Evolutionary conservation across 2,888 invertebrate species (phyloP), one percentile per base, ranked within the genome.

Genomic region (Andrena bicolor): DNA sequence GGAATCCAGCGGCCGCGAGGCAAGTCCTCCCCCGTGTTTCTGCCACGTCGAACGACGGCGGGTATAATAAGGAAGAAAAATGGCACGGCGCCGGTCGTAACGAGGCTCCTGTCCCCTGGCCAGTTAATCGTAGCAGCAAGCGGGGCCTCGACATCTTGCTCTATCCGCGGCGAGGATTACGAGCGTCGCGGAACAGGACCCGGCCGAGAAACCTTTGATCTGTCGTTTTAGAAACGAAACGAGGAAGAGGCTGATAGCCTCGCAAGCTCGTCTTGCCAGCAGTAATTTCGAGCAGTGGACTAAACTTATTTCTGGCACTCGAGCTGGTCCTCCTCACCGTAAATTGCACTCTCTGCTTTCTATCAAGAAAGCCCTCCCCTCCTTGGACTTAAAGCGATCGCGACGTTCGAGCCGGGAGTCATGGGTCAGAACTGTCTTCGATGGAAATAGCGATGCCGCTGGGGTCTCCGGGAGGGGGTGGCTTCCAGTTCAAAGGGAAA

Each of bases 261-360:
- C 16, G 73, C 64, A 48, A 65, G 76, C 76, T 70, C 76, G 76
- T 80, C 71, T 13, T 65, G 41, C 80, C 60, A 49, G 66, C 63
- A 63, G 78, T 56, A 80, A 80, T 80, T 80, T 78, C 78, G 72
- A 80, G 61, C 56, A 56, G 56, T 77, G 78, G 72, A 68, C 72
- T 68, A 72, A 80, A 80, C 80, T 80, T 78, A 72, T 80, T 77
- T 78, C 78, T 72, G 71, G 35, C 63, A 26, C 60, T 60, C 56
- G 56, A 35, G 51, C n/a, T 71, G 65, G 66, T 61, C 64, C 76
- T 28, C 28, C 49, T 48, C 28, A 32, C 41, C 26, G 66, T 71
- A 66, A 80, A 80, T 80, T 80, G 66, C 66, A 48, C 53, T 23
- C 23, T 23, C 23, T 23, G 23, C 23, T 23, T 23, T 23, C 23